Percentiles rank a stretch among this genome's conserved stretches.
Conservation (phyloP, 2,113 vertebrate genomes). For the Neotragus moschatus region DNA sequence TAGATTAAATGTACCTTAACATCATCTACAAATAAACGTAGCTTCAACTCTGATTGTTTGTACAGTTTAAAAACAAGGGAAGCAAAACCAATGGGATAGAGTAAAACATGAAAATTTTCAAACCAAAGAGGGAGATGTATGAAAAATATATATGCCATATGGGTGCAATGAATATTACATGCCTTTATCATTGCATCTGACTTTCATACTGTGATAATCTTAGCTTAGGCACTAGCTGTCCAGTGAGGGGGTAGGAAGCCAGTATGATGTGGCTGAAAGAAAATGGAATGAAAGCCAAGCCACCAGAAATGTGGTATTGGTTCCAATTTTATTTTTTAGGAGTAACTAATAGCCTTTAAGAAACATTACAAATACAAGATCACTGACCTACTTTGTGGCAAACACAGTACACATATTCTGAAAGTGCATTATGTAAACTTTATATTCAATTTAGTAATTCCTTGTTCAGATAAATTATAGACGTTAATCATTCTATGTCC, state of each 20-base stretch:
- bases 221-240: background rate
- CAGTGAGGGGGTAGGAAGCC: background rate
- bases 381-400: background rate
- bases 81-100: background rate
- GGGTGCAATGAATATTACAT: background rate
- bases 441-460: background rate
- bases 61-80: background rate
- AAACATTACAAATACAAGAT: background rate
- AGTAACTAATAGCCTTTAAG: background rate
- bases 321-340: background rate
- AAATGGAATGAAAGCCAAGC: background rate
- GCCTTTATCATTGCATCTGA: background rate
- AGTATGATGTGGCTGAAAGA: background rate
- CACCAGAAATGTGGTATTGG: background rate
- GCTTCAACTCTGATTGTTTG: background rate
- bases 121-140: background rate
- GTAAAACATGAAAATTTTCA: background rate
- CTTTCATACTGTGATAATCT: slow-evolving; percentile 2
- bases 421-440: background rate
- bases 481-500: background rate
- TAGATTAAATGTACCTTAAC: background rate
- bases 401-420: background rate
- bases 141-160: background rate
- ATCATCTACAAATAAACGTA: background rate
- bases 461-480: background rate